phyloP scores from a whole-genome alignment of 2,888 invertebrate species.

The Cephus pulcher region DNA sequence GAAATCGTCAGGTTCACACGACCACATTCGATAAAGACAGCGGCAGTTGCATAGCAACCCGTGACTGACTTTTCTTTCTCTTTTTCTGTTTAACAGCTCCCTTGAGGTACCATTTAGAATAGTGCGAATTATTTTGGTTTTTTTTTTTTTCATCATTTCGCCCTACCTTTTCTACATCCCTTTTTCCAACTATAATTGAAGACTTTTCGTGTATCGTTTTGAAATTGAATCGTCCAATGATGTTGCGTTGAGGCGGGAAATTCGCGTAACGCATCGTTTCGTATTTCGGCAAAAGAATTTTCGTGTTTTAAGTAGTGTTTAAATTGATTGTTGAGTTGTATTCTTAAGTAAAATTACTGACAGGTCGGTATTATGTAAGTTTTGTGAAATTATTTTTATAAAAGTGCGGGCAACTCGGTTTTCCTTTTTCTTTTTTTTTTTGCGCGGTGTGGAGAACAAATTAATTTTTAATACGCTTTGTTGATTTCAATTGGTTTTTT shows the following conservation, averaged over 20 bases:
- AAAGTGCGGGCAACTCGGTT: not conserved
- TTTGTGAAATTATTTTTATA: not conserved
- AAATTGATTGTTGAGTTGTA: not conserved
- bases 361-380: not conserved
- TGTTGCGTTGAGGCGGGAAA: not conserved
- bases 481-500: not conserved
- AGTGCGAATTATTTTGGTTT: not conserved
- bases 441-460: not conserved
- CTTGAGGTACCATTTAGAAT: not conserved
- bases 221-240: not conserved
- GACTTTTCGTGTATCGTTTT: not conserved
- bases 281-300: not conserved
- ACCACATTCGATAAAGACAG: not conserved
- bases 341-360: not conserved
- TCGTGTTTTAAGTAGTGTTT: not conserved
- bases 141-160: not conserved
- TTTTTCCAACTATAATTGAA: not conserved
- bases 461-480: not conserved
- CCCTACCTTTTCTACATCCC: not conserved
- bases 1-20: not conserved
- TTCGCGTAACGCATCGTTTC: not conserved
- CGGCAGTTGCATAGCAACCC: not conserved
- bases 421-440: not conserved
- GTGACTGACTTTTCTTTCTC: conserved; percentile 1
- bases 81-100: not conserved